Base-by-base conservation (phyloP, 2,797 vertebrate genomes). In the Denticeps clupeoides region DNA sequence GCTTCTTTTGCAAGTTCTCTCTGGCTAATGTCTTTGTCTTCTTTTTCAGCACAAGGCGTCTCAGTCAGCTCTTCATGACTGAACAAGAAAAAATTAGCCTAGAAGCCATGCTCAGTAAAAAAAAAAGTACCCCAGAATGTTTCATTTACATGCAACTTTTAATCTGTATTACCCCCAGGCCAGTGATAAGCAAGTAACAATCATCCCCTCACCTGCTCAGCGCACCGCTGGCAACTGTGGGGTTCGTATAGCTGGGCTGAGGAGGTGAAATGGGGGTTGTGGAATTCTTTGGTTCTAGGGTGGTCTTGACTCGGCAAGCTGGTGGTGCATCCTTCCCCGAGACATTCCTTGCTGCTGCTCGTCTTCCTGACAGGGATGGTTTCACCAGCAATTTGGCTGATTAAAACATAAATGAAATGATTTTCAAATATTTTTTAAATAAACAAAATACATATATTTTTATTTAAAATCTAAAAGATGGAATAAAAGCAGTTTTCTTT, bases 361-460 rank as follows among this genome's bases (percentile, higher is more conserved):
- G 67, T 24, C 12, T 55, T 41, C 44, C 43, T 5, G 45, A 3
- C 5, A 13, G 7, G 7, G 19, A 60, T 9, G 69, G 51, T 40
- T 70, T 65, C 3, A 64, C 58, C 49, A 68, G 66, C 13, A 37
- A 32, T 55, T 72, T 69, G 43, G 24, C 78, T 77, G 33, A n/a
- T 54, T 9, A 28, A 32, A 16, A 6, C 23, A 49, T 25, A 25
- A 62, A 59, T 1, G 49, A 24, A 49, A 26, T 47, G n/a, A 44
- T 1, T 7, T 7, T 15, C 4, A 41, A 8, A 26, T 41, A 24
- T 26, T 8, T 2, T 5, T n/a, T 27, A 38, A 3, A 22, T 23
- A 23, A 25, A 5, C 1, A 25, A 4, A n/a, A n/a, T 4, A 38
- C 31, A 33, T 9, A 7, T 12, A 1, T 27, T 15, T 12, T 10